Evolutionary conservation across 2,797 vertebrate species (phyloP), one percentile per base, ranked within the genome.

Genomic region (Spinus pinus): DNA sequence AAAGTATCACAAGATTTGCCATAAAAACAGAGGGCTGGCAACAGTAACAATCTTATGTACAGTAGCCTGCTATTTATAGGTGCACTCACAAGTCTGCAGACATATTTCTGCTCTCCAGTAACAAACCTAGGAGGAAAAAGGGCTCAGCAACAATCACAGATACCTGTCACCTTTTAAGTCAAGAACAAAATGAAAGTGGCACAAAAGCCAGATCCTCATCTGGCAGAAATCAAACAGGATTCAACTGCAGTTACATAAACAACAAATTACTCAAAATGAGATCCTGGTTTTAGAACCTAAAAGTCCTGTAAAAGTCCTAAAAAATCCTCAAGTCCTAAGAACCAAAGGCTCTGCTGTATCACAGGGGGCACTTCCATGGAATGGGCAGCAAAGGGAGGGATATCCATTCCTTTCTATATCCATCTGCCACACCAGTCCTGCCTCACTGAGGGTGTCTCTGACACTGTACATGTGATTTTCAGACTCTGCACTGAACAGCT

Each of bases 1-100:
- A 95, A 96, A 95, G 31, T 71, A 95, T 96, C 94, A 96, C 75
- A 91, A 92, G 95, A 92, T 88, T 91, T 93, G 75, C 83, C 81
- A 81, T 19, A 94, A 95, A 96, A 96, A 81, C 67, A 94, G 16
- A 21, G 30, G 77, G 66, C 2, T 95, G 89, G 91, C 89, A 95
- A 91, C 69, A 91, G 61, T 44, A 73, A 33, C 66, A 85, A 67
- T 41, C 61, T 82, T 71, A 81, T 56, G 79, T 62, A 92, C 81
- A 91, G 94, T 53, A 85, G 84, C 39, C 81, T 88, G 47, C 75
- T 95, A 93, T 96, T 95, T 92, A 92, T 86, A 94, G 87, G 49
- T 72, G 79, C 54, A 61, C 66, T 93, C 33, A 42, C 41, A 83
- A 88, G 61, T 41, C 79, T 92, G 81, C 75, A 96, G 64, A 94